Evolutionary conservation across 2,113 vertebrate genomes (phyloP), one percentile per base, ranked within the genome.

Genomic region (Octodon degus): DNA sequence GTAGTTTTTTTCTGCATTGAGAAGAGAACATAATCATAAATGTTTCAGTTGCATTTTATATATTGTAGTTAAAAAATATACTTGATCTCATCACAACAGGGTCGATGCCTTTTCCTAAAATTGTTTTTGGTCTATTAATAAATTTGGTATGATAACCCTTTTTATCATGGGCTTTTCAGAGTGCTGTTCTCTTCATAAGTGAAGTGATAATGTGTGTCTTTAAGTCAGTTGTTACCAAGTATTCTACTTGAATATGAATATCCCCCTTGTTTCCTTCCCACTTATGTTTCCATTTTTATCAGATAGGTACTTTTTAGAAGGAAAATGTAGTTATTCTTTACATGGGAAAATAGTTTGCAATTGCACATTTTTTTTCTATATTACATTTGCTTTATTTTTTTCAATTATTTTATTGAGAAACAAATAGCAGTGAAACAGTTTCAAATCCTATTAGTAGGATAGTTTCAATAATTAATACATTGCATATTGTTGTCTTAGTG

Each of bases 251-350:
- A 89, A 43, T 77, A 43, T 27, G 25, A 95, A 34, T 58, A 25
- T 93, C 24, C 32, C 13, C 9, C 7, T 22, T 79, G 25, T 95
- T 92, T 94, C 19, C n/a, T 86, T 50, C 47, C 55, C 10, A 24
- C 32, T 82, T 82, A 55, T 5, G 89, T 22, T 86, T 93, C 25
- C 30, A 88, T 88, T 92, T 60, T 86, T 55, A 77, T 62, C 32
- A 89, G 6, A 24, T 92, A 65, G 17, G 3, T 74, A 55, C 11
- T 50, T 93, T 74, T 25, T 83, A 63, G 67, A 62, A 91, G 67
- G 3, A 68, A 87, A 84, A 89, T 89, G 16, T 93, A 89, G 19
- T 91, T 91, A 74, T 32, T 30, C 25, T 62, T 95, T 86, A 90
- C 62, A 34, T n/a, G 53, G 72, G 53, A 89, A 17, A 60, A 60